Evolutionary conservation across 2,113 vertebrate species (phyloP), one percentile per base, ranked within the genome.

Genomic region (Cynocephalus volans): DNA sequence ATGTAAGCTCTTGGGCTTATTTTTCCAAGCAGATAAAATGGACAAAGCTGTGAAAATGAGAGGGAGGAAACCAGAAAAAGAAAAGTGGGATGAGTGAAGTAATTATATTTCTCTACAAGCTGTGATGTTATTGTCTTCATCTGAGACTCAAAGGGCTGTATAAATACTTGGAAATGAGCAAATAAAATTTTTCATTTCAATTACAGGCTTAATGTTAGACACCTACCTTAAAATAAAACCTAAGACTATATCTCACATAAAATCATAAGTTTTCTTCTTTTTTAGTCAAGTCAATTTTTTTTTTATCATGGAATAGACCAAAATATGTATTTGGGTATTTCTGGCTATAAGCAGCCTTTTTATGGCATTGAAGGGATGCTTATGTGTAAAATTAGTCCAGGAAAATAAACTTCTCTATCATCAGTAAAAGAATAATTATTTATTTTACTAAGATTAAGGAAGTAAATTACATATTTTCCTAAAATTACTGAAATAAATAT

Each of bases 1-100:
- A 90, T 97, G 75, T 54, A 89, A 98, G 94, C 69, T 97, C 96
- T 83, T 69, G 65, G 94, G 93, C 90, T 69, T 92, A 96, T 98
- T 98, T 96, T 98, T 97, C 88, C 8, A 94, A 93, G 75, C 77
- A 97, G 77, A 96, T 36, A 95, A 90, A 95, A 93, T 26, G 93
- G 88, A 70, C 52, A 96, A 93, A 91, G 12, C 75, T 28, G 62
- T 76, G 82, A 79, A 96, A 96, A 97, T 13, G 0, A 4, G 19
- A 48, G n/a, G n/a, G 65, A 65, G 17, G 89, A 96, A 77, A 45
- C 62, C 18, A 14, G 3, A 18, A 73, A 36, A 54, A 33, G 50
- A 89, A 97, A 36, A 33, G 67, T 62, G 0, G 26, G 92, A 84
- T 2, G 82, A 86, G n/a, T 69, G 3, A 97, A 95, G 52, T 88